A percentile compares a stretch with the other conserved stretches of the same genome.
Evolutionary conservation across 2,888 invertebrate genomes (phyloP).

Genomic region (Drosophila austrosaltans): DNA sequence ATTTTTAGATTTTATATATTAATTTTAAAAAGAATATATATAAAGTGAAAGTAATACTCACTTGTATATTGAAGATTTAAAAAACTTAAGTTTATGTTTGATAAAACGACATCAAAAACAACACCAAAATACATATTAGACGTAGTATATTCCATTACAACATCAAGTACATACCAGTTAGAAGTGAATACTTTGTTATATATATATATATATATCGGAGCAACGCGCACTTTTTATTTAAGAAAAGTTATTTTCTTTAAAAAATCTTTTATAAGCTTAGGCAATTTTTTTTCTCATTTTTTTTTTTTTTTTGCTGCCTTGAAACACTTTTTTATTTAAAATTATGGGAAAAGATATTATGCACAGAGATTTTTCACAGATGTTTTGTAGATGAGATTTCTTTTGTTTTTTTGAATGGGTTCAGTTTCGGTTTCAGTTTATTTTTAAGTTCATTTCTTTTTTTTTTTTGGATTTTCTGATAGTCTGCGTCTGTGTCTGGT

Average conservation of each 20-base stretch:
- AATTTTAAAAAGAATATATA: background rate
- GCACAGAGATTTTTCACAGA: constrained; percentile 61
- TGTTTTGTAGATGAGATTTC: constrained; percentile 18
- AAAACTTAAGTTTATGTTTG: constrained; percentile 51
- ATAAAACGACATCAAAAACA: constrained; percentile 42
- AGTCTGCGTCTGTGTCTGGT: constrained; percentile 14
- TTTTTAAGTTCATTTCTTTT: background rate
- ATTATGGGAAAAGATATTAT: constrained; percentile 41
- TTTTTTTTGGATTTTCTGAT: constrained; percentile 16
- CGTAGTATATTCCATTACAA: constrained; percentile 80
- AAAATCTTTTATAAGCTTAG: constrained; percentile 29
- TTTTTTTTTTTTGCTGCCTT: constrained; percentile 19
- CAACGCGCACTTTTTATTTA: constrained; percentile 43
- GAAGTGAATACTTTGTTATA: background rate
- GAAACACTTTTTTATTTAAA: constrained; percentile 47
- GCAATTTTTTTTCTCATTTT: constrained; percentile 14
- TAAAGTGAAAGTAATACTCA: constrained; percentile 32
- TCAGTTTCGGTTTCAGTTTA: constrained; percentile 20
- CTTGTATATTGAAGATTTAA: constrained; percentile 23
- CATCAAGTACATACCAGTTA: constrained; percentile 81
- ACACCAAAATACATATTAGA: constrained; percentile 67
- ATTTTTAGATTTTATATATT: background rate
- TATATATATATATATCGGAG: constrained; percentile 13
- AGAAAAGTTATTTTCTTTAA: constrained; percentile 18
- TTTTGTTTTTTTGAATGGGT: background rate